These are phyloP conservation scores for Etheostoma nigrum DNA, from an alignment of 2,797 vertebrate genomes.

Conservation along the genomic window DNA sequence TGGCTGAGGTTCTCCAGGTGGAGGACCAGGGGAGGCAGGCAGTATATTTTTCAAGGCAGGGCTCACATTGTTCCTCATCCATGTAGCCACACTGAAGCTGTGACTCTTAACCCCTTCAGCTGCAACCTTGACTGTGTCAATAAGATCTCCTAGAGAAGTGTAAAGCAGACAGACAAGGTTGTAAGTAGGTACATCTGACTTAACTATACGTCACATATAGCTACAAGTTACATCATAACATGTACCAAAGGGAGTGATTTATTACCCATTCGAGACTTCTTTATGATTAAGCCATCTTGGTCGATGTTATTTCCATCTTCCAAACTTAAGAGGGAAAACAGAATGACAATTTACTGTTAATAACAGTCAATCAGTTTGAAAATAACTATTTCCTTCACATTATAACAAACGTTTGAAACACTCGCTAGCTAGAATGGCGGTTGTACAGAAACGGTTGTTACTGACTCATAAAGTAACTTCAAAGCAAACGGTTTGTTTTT, in stretches of 20 bases:
- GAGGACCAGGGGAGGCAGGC: conserved; percentile 71
- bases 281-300: conserved; percentile 74
- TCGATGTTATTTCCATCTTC: conserved; percentile 76
- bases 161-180: conserved; percentile 1
- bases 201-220: not conserved
- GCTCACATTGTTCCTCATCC: conserved; percentile 82
- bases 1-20: conserved; percentile 49
- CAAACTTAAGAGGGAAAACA: conserved; percentile 72
- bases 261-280: conserved; percentile 87
- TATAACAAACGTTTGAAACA: not conserved
- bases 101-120: conserved; percentile 85
- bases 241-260: not conserved
- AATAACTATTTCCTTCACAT: not conserved
- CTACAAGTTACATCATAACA: not conserved
- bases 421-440: not conserved
- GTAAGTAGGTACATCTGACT: not conserved
- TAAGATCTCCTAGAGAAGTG: conserved; percentile 76
- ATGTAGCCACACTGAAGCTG: conserved; percentile 81
- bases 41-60: conserved; percentile 78
- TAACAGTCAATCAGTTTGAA: not conserved
- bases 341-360: not conserved
- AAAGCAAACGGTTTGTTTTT: not conserved
- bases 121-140: conserved; percentile 83
- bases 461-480: not conserved
- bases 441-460: not conserved